A percentile compares a stretch with the other conserved stretches of the same genome.
Evolutionary conservation across 2,797 vertebrate species (phyloP).

Genomic region (Anguilla obscura): DNA sequence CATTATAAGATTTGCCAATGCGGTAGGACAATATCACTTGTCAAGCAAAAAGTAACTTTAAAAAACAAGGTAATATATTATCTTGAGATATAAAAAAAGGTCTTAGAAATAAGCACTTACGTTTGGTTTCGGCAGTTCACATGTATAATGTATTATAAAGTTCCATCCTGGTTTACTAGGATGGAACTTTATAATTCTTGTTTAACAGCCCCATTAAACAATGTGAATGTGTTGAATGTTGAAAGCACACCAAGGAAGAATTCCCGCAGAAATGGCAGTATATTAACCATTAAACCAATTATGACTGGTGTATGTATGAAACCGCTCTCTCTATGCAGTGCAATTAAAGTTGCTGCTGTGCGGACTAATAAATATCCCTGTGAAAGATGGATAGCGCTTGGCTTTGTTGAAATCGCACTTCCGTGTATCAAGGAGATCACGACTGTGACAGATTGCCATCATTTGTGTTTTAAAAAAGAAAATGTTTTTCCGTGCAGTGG

Average conservation of each 20-base stretch:
- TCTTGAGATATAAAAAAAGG: too few species aligned
- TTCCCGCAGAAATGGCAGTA: not conserved
- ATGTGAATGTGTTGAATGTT: not conserved
- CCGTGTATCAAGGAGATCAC: conserved; percentile 52
- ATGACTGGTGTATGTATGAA: conserved; percentile 43
- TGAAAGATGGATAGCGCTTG: conserved; percentile 51
- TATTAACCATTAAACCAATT: conserved; percentile 23
- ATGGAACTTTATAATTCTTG: not conserved
- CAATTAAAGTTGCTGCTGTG: conserved; percentile 62
- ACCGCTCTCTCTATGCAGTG: conserved; percentile 61
- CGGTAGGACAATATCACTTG: too few species aligned
- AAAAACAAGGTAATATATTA: too few species aligned
- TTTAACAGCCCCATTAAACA: not conserved
- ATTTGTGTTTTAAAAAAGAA: not conserved
- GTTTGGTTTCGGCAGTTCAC: not conserved
- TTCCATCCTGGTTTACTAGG: not conserved
- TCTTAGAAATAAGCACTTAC: not conserved
- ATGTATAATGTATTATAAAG: not conserved
- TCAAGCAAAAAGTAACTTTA: too few species aligned
- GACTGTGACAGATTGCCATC: conserved; percentile 51
- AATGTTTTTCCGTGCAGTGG: not conserved
- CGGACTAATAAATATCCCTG: conserved; percentile 56
- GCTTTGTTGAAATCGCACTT: conserved; percentile 51
- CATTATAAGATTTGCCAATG: not conserved
- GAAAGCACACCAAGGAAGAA: not conserved